Base-by-base conservation (phyloP, 2,113 vertebrate species). In the Bothrops jararaca region DNA sequence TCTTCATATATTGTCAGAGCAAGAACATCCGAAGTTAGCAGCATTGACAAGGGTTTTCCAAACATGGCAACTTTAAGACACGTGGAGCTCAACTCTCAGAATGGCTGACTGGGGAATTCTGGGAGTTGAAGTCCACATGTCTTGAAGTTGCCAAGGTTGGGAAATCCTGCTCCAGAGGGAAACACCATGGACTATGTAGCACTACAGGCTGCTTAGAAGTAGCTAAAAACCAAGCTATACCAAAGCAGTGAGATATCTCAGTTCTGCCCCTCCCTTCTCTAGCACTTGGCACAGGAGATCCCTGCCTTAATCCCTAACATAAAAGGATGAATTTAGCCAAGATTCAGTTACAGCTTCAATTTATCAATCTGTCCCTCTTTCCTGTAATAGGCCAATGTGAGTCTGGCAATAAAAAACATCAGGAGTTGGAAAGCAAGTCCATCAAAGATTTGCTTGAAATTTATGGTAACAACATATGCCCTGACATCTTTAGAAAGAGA, bases 351-450 rank as follows among this genome's bases (percentile, higher is more conserved):
- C 90, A 57, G 13, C 2, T 8, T 57, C 39, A 29, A 24, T 86
- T 86, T 50, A n/a, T 85, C 23, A 54, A 50, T 8, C 3, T 85
- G 18, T 45, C 80, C 42, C 42, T 85, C 34, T 91, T 53, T 42
- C 90, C 69, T 56, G 58, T 86, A 26, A 50, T 91, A 29, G 48
- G n/a, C 18, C 54, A 94, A 58, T 92, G 95, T 26, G 86, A 91
- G 89, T 89, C 86, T 80, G 92, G 89, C 52, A 50, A 29, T 92
- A 56, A 85, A 89, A 57, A 93, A 85, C 86, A 56, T 52, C 24
- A 87, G 93, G 85, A 86, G 89, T 60, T 91, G 0, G n/a, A 91
- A 94, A 86, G 90, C 92, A 93, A 91, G 60, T 54, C 26, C 0
- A 0, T 90, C 85, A 80, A 64, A 50, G 0, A 91, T 89, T 56